Conservation (phyloP, 2,113 vertebrate species). For the Anas platyrhynchos region DNA sequence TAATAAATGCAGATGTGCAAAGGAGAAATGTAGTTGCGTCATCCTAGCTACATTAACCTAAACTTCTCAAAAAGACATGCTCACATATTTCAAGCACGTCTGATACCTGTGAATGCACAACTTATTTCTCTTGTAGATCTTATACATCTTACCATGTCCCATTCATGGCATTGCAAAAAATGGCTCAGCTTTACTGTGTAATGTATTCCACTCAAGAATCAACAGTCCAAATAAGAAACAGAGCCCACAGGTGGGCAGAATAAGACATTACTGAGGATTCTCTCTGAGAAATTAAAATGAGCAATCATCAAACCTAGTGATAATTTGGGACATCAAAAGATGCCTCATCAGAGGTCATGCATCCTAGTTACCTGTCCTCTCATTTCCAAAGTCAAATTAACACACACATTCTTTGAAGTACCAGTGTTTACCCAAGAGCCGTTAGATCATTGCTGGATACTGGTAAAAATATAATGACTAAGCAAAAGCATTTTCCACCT, state of each 20-base stretch:
- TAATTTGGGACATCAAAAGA: conserved; percentile 36
- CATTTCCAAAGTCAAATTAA: conserved; percentile 38
- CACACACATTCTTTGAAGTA: conserved; percentile 31
- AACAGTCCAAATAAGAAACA: neutral
- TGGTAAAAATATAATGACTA: conserved; percentile 11
- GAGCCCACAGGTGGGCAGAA: neutral
- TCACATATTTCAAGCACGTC: neutral
- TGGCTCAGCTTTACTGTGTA: neutral
- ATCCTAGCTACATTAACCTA: neutral
- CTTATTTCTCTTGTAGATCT: neutral
- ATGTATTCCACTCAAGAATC: neutral
- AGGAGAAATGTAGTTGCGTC: neutral
- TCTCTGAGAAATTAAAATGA: conserved; percentile 14
- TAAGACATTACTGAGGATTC: neutral
- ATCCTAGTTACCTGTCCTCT: neutral
- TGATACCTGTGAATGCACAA: neutral
- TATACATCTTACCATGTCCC: neutral
- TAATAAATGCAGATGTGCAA: neutral
- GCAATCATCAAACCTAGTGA: neutral
- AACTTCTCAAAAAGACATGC: neutral
- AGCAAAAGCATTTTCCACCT: neutral
- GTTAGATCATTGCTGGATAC: neutral
- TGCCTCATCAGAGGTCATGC: neutral
- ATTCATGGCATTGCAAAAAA: neutral
- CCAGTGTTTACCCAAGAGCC: neutral